Evolutionary conservation across 2,113 vertebrate species (phyloP).

Genomic region (Charadrius vociferus): DNA sequence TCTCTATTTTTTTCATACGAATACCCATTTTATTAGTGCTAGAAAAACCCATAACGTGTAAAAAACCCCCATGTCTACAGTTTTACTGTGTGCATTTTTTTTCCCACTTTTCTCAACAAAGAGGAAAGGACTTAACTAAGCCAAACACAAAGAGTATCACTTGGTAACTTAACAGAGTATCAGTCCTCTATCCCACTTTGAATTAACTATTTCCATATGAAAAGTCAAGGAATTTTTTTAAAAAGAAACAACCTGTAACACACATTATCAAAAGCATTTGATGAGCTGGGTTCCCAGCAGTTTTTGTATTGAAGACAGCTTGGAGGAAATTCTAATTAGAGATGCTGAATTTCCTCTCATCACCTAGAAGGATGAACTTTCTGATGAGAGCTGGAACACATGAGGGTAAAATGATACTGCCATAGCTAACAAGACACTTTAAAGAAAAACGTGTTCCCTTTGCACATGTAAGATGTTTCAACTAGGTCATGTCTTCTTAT

Average conservation of each 20-base stretch:
- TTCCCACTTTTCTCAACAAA: neutral
- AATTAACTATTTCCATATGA: neutral
- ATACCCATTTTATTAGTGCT: neutral
- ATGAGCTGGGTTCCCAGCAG: neutral
- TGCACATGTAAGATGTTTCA: neutral
- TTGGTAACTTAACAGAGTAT: neutral
- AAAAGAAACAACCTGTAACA: neutral
- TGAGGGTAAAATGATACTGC: neutral
- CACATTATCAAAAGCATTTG: neutral
- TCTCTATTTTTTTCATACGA: neutral
- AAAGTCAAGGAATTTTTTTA: neutral
- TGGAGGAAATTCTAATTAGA: neutral
- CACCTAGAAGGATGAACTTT: neutral
- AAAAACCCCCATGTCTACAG: accelerated
- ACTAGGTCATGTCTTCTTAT: neutral
- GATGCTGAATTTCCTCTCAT: neutral
- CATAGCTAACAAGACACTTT: neutral
- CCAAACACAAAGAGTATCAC: neutral
- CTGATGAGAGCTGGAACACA: neutral
- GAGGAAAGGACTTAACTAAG: neutral
- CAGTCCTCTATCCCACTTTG: neutral
- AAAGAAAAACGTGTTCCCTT: neutral
- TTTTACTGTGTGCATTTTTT: neutral
- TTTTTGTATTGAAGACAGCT: neutral
- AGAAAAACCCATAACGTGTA: neutral